These are phyloP conservation scores for Parambassis ranga DNA, from an alignment of 2,797 vertebrate species.

Conservation along the genomic window DNA sequence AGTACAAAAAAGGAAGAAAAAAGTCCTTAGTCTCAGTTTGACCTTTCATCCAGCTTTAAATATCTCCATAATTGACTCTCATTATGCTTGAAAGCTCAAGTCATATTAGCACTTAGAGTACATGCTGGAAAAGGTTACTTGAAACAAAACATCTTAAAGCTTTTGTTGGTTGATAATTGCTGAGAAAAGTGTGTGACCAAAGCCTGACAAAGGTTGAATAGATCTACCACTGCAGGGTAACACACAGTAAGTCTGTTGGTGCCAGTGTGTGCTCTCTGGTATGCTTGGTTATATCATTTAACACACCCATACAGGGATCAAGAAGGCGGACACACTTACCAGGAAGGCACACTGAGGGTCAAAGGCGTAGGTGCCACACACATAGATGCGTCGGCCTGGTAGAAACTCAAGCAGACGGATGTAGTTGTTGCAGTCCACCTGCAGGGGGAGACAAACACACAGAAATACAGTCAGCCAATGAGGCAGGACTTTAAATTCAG, in stretches of 20 bases:
- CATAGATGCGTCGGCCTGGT: conserved; percentile 81
- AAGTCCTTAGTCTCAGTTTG: not conserved
- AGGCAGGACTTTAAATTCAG: accelerated
- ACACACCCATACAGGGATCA: no score
- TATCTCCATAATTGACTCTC: conserved; percentile 2
- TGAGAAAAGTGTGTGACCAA: not conserved
- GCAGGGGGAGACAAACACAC: conserved; percentile 68
- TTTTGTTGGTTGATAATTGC: no score
- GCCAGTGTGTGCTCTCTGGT: no score
- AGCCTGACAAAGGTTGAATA: no score
- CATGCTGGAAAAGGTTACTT: no score
- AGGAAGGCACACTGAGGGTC: conserved; percentile 89
- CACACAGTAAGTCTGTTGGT: no score
- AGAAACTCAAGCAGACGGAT: conserved; percentile 86
- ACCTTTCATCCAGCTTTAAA: not conserved
- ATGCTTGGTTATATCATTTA: not conserved
- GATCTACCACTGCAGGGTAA: no score
- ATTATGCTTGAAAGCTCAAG: not conserved
- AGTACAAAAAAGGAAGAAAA: no score
- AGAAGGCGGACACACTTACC: conserved; percentile 63
- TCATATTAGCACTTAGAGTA: not conserved
- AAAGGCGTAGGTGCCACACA: conserved; percentile 90
- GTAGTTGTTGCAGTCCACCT: conserved; percentile 90
- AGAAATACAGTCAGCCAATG: not conserved
- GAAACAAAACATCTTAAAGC: not conserved